Percentiles rank a stretch among this genome's conserved stretches.
phyloP scores from a whole-genome alignment of 2,888 invertebrate genomes.

The Pomacea canaliculata region DNA sequence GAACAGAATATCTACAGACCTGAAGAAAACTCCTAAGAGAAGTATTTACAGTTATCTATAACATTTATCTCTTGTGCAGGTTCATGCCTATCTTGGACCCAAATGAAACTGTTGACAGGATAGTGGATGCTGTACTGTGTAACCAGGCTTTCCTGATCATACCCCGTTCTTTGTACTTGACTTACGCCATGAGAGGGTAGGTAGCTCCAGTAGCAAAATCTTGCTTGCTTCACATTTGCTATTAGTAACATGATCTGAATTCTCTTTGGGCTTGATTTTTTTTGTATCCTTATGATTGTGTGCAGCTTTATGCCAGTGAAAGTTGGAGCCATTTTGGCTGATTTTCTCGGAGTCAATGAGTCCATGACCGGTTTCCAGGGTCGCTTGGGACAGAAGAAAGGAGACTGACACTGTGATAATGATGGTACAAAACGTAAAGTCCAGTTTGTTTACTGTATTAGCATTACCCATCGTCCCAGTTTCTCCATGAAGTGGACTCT shows the following conservation, averaged over 20 bases:
- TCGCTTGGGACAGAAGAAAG: neutral
- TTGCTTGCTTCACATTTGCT: too few relatives aligned
- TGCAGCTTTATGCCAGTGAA: neutral
- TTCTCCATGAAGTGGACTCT: too few relatives aligned
- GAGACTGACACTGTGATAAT: neutral
- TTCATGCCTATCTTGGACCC: conserved; percentile 84
- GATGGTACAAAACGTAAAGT: too few relatives aligned
- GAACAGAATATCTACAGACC: too few relatives aligned
- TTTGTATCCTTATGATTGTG: neutral
- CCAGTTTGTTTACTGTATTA: too few relatives aligned
- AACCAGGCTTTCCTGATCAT: conserved; percentile 84
- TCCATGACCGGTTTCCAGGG: neutral
- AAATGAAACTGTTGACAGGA: conserved; percentile 87
- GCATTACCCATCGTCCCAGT: too few relatives aligned
- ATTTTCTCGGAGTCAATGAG: neutral
- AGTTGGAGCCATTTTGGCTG: neutral
- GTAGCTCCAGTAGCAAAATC: conserved; percentile 21
- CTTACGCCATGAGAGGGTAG: conserved; percentile 73
- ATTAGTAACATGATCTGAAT: too few relatives aligned
- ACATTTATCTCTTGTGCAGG: conserved; percentile 64
- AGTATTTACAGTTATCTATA: too few relatives aligned
- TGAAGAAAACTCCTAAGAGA: too few relatives aligned
- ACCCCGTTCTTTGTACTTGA: conserved; percentile 78
- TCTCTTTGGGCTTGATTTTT: too few relatives aligned
- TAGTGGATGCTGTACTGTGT: conserved; percentile 81